Conservation (phyloP, 2,888 invertebrate species). For the Nineta flava region DNA sequence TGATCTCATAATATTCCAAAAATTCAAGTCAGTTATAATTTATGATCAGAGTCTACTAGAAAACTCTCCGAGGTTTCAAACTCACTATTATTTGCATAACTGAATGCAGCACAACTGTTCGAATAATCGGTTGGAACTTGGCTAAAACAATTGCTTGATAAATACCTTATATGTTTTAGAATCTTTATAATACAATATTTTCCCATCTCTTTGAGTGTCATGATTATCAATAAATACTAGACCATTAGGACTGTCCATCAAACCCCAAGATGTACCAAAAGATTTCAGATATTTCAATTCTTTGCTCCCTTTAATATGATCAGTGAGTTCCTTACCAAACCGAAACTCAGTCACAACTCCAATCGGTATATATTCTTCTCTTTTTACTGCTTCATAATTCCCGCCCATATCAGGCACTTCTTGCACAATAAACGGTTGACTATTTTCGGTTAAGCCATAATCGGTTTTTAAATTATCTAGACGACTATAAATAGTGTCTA, state of each 20-base stretch:
- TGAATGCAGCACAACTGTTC: too few species aligned
- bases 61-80: too few species aligned
- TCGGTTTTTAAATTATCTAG: conserved; percentile 39
- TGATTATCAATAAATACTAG: conserved; percentile 81
- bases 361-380: conserved; percentile 26
- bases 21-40: too few species aligned
- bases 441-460: conserved; percentile 44
- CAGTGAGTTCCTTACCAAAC: conserved; percentile 36
- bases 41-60: too few species aligned
- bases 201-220: conserved; percentile 62
- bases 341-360: conserved; percentile 67
- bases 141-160: neutral
- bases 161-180: conserved; percentile 47
- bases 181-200: conserved; percentile 51
- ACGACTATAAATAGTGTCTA: conserved; percentile 32
- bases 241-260: conserved; percentile 36
- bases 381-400: conserved; percentile 26
- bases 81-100: too few species aligned
- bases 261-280: conserved; percentile 44
- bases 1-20: too few species aligned
- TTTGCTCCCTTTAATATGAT: conserved; percentile 40
- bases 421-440: conserved; percentile 53
- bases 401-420: conserved; percentile 54
- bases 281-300: conserved; percentile 44
- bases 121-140: too few species aligned